Conservation (phyloP, 2,797 vertebrate genomes). For the Lepus townsendii region DNA sequence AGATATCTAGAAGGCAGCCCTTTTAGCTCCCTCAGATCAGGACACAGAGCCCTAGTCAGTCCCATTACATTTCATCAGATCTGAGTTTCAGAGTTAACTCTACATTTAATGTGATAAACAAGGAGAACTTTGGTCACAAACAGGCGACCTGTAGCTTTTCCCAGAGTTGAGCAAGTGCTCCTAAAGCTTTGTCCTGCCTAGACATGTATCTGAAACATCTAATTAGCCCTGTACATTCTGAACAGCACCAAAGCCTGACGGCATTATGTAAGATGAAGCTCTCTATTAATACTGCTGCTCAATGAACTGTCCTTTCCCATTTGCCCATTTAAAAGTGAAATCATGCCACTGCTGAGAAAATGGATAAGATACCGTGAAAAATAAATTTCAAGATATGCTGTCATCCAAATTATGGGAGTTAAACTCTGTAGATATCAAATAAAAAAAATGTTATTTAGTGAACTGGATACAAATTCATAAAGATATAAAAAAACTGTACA, state of each 20-base stretch:
- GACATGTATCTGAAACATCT: conserved; percentile 70
- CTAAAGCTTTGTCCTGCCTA: conserved; percentile 69
- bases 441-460: not conserved
- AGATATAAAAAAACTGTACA: not conserved
- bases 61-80: conserved; percentile 56
- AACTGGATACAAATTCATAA: conserved; percentile 55
- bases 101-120: conserved; percentile 48
- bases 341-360: not conserved
- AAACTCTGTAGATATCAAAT: conserved; percentile 38
- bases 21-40: not conserved
- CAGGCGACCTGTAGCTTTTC: conserved; percentile 45
- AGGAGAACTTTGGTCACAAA: conserved; percentile 51
- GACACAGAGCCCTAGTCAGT: not conserved
- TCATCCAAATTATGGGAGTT: not conserved
- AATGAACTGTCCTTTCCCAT: conserved; percentile 75
- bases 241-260: conserved; percentile 30
- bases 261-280: conserved; percentile 64
- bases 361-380: not conserved
- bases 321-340: conserved; percentile 58
- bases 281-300: conserved; percentile 58
- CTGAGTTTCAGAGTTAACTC: conserved; percentile 50
- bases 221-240: conserved; percentile 52
- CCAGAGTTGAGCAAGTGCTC: conserved; percentile 67
- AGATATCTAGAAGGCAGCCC: not conserved
- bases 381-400: not conserved